Conservation (phyloP, 1,140 invertebrate species). For the Drosophila bocqueti region DNA sequence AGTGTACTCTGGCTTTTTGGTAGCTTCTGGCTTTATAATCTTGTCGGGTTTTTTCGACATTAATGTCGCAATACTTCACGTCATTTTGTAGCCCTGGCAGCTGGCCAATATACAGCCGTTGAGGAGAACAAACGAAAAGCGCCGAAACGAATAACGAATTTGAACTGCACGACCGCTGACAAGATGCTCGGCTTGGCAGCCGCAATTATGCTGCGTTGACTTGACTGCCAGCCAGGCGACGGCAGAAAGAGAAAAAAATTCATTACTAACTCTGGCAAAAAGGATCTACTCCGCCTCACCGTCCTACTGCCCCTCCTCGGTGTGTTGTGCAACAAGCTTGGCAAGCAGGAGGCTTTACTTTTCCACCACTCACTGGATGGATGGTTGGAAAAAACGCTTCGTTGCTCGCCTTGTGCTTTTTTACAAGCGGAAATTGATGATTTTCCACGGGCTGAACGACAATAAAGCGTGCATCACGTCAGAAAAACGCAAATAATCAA, state of each 20-base stretch:
- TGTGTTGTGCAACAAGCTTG: constrained; percentile 42
- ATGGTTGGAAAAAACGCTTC: constrained; percentile 33
- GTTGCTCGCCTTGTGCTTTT: constrained; percentile 74
- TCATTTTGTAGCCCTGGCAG: constrained; percentile 67
- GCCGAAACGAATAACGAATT: constrained; percentile 33
- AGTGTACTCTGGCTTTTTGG: constrained; percentile 16
- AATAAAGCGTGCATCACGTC: constrained; percentile 81
- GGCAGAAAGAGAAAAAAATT: constrained; percentile 61
- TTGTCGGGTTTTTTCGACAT: constrained; percentile 64
- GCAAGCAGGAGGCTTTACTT: constrained; percentile 44
- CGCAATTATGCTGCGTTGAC: constrained; percentile 67
- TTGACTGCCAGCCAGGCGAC: constrained; percentile 37
- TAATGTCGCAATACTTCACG: constrained; percentile 60
- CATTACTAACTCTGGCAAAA: constrained; percentile 58
- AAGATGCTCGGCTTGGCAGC: constrained; percentile 64
- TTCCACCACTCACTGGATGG: constrained; percentile 36
- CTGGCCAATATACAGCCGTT: constrained; percentile 57
- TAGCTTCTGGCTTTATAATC: constrained; percentile 54
- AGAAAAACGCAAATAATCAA: constrained; percentile 84
- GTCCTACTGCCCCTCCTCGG: neutral
- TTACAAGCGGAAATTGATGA: constrained; percentile 83
- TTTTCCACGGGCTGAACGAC: constrained; percentile 75
- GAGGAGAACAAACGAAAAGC: constrained; percentile 31
- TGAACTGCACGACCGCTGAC: constrained; percentile 55
- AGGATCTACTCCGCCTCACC: neutral